A percentile compares a stretch with the other conserved stretches of the same genome.
Conservation (phyloP, 2,888 invertebrate species). For the Boloria selene region DNA sequence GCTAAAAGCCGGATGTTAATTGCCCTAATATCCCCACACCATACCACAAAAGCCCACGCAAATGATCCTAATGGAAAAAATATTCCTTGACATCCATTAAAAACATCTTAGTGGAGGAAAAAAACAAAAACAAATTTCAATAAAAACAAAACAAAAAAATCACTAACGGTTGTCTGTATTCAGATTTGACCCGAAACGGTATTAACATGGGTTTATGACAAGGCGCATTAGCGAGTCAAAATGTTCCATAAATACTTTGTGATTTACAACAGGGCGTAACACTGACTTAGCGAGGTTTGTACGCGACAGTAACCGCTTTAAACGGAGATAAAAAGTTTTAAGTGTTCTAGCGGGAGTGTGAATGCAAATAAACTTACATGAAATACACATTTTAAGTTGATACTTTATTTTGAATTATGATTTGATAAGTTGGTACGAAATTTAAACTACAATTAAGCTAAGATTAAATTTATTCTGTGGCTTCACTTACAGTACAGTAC, state of each 20-base stretch:
- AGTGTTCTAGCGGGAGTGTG: constrained; percentile 24
- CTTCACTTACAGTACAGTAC: too few relatives aligned
- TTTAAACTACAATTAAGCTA: too few relatives aligned
- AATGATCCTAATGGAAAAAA: too few relatives aligned
- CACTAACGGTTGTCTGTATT: constrained; percentile 24
- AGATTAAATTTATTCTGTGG: too few relatives aligned
- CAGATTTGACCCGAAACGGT: constrained; percentile 22
- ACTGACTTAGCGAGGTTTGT: constrained; percentile 24
- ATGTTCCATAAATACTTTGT: constrained; percentile 58
- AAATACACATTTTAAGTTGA: constrained; percentile 3
- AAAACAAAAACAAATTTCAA: neutral
- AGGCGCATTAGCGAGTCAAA: constrained; percentile 48
- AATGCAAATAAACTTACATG: constrained; percentile 22
- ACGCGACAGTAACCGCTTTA: constrained; percentile 30
- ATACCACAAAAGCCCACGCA: too few relatives aligned
- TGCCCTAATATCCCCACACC: too few relatives aligned
- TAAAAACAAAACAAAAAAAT: constrained; percentile 18
- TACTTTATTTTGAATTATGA: too few relatives aligned
- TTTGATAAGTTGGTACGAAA: too few relatives aligned
- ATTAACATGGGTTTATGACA: constrained; percentile 31
- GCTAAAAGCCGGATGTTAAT: too few relatives aligned
- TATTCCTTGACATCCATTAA: constrained; percentile 1
- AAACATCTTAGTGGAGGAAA: neutral
- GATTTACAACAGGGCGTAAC: constrained; percentile 50
- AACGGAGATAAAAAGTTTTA: constrained; percentile 33